phyloP scores from a whole-genome alignment of 2,113 vertebrate genomes.

The Sitta europaea region DNA sequence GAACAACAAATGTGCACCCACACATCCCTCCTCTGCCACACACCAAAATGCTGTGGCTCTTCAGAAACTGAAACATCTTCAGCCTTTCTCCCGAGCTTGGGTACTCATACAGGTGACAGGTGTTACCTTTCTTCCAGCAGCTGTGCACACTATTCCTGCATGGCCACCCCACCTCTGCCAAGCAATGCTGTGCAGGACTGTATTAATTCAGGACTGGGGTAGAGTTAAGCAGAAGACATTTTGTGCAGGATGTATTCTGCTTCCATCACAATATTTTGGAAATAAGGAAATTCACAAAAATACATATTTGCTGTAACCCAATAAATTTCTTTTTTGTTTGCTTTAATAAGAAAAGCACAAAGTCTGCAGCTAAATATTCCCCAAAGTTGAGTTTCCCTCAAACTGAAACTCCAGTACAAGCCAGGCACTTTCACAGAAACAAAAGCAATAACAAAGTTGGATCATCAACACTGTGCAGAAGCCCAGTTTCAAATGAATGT shows the following conservation, averaged over 20 bases:
- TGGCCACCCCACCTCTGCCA: rapidly evolving
- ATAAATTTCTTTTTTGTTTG: background rate
- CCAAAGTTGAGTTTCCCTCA: background rate
- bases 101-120: background rate
- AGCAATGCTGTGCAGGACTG: background rate
- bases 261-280: background rate
- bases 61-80: background rate
- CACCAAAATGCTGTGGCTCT: background rate
- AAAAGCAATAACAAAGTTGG: background rate
- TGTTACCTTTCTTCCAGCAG: background rate
- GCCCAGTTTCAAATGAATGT: background rate
- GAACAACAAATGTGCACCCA: rapidly evolving
- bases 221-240: background rate
- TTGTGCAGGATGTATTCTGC: background rate
- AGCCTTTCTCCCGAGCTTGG: background rate
- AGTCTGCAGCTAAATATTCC: background rate
- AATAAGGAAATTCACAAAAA: background rate
- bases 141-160: background rate
- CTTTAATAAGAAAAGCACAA: background rate
- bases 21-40: background rate
- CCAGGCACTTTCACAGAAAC: background rate
- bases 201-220: rapidly evolving
- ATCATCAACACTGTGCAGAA: background rate
- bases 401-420: background rate
- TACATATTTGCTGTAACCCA: background rate